Conservation (phyloP, 2,888 invertebrate species). For the Folsomia manolachei region DNA sequence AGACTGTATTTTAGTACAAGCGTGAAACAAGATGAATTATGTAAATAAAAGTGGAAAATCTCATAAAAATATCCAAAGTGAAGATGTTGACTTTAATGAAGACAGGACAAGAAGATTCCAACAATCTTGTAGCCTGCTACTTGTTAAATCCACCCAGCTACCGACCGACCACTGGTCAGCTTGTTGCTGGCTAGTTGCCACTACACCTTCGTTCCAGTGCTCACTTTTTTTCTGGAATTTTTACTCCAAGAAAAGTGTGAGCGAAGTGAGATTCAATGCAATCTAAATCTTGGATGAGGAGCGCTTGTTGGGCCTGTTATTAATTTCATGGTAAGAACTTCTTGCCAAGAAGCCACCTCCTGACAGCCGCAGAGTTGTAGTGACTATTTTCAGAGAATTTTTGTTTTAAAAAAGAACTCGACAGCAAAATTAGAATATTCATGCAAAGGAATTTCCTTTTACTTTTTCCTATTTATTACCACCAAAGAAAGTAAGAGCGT, state of each 20-base stretch:
- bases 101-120: no score
- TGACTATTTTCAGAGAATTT: background rate
- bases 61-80: conserved; percentile 2
- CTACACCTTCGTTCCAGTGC: background rate
- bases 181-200: background rate
- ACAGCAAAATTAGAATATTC: conserved; percentile 23
- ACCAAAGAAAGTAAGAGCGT: background rate
- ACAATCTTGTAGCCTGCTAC: no score
- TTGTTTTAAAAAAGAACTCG: conserved; percentile 15
- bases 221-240: conserved; percentile 12
- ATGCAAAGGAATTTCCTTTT: background rate
- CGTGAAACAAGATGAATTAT: no score
- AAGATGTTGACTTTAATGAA: conserved; percentile 8
- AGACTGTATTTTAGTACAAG: no score
- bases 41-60: background rate
- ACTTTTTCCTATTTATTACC: background rate
- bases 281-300: no score
- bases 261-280: background rate
- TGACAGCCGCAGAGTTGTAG: background rate
- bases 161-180: conserved; percentile 2
- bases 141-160: no score
- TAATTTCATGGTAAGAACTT: background rate
- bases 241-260: background rate
- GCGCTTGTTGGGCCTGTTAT: no score
- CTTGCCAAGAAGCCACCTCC: background rate